phyloP scores from a whole-genome alignment of 2,888 invertebrate species.

The Lobophora halterata region DNA sequence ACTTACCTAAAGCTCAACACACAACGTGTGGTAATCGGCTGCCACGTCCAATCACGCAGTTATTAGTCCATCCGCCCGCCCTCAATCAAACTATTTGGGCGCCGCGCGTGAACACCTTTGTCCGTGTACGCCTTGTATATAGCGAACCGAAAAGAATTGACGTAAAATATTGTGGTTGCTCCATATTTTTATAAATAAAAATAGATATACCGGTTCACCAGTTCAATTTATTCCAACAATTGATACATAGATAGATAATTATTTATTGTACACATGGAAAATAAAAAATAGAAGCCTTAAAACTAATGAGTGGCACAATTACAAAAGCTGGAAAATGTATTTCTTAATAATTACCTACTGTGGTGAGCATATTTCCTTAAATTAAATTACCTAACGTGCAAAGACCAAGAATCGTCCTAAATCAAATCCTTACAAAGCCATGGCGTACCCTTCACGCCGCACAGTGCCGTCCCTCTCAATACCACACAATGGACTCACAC shows the following conservation, averaged over 20 bases:
- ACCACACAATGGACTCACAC: constrained; percentile 10
- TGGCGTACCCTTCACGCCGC: constrained; percentile 7
- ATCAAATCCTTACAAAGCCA: constrained; percentile 14
- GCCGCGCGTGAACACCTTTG: constrained; percentile 31
- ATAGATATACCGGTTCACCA: too few relatives aligned
- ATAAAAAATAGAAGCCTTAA: too few relatives aligned
- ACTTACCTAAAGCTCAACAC: neutral
- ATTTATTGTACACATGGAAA: too few relatives aligned
- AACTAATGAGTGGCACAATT: too few relatives aligned
- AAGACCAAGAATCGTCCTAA: constrained; percentile 7
- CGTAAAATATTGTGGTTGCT: too few relatives aligned
- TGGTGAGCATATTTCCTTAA: constrained; percentile 2
- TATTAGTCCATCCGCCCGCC: constrained; percentile 20
- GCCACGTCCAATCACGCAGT: constrained; percentile 18
- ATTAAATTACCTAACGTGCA: constrained; percentile 8
- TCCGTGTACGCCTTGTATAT: constrained; percentile 9
- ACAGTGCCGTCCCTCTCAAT: constrained; percentile 7
- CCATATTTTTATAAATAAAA: too few relatives aligned
- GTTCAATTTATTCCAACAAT: too few relatives aligned
- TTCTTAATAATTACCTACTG: too few relatives aligned
- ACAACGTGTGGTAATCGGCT: neutral
- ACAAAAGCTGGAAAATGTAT: too few relatives aligned
- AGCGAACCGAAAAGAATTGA: too few relatives aligned
- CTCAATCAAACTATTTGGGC: constrained; percentile 33
- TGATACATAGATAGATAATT: too few relatives aligned